These are phyloP conservation scores for Drosophila nigromelanica DNA, from an alignment of 1,140 invertebrate species.

Conservation along the genomic window DNA sequence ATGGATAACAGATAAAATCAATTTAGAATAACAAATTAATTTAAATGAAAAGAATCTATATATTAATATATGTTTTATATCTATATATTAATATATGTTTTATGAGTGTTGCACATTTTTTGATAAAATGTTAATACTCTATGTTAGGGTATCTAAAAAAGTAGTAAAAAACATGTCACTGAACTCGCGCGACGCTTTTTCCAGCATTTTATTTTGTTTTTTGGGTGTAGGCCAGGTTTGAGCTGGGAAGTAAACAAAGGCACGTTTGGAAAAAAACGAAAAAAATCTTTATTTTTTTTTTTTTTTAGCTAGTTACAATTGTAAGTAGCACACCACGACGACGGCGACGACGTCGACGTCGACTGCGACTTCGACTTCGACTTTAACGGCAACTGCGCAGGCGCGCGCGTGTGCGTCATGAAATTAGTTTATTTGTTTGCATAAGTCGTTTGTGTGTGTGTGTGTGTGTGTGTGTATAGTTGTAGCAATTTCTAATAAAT, in stretches of 20 bases:
- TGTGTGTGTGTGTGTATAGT: constrained; percentile 41
- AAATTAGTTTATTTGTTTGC: constrained; percentile 83
- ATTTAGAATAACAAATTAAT: too few species aligned
- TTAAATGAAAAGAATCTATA: too few species aligned
- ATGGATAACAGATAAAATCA: too few species aligned
- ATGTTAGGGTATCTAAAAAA: constrained; percentile 24
- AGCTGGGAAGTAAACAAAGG: constrained; percentile 67
- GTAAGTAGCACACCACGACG: constrained; percentile 72
- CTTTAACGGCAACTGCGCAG: constrained; percentile 66
- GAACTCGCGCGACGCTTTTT: constrained; percentile 61
- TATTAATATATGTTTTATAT: not conserved
- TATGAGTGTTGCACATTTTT: not conserved
- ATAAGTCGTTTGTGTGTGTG: constrained; percentile 59
- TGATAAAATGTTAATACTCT: not conserved
- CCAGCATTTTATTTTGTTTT: constrained; percentile 45
- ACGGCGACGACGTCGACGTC: constrained; percentile 16
- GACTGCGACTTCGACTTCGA: constrained; percentile 2
- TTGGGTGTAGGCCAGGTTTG: constrained; percentile 72
- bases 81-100: too few species aligned
- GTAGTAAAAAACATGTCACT: constrained; percentile 60
- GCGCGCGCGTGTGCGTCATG: constrained; percentile 79
- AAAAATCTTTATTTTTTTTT: constrained; percentile 65
- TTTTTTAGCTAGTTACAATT: constrained; percentile 77
- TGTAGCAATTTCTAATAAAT: constrained; percentile 78
- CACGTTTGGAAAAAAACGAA: constrained; percentile 59